These are phyloP conservation scores for Dynastes grantii DNA, from an alignment of 2,888 invertebrate genomes.

Conservation along the genomic window DNA sequence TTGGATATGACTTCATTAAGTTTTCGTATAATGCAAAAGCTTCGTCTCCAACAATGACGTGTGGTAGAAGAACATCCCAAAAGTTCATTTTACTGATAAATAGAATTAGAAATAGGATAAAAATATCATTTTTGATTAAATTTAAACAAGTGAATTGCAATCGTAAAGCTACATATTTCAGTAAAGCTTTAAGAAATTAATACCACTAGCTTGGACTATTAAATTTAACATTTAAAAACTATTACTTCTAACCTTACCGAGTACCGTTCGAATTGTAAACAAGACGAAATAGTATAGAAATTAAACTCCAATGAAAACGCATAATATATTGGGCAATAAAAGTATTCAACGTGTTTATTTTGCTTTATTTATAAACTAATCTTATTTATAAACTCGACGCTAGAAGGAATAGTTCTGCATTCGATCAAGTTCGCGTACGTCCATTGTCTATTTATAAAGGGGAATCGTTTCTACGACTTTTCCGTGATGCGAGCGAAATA, in stretches of 20 bases:
- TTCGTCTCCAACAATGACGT: too few relatives aligned
- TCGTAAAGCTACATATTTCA: too few relatives aligned
- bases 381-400: background rate
- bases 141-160: too few relatives aligned
- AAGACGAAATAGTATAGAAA: background rate
- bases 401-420: slow-evolving; percentile 14
- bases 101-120: too few relatives aligned
- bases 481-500: background rate
- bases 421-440: slow-evolving; percentile 26
- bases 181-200: too few relatives aligned
- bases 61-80: too few relatives aligned
- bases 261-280: background rate
- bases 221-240: background rate
- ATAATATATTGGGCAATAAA: slow-evolving; percentile 13
- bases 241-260: slow-evolving; percentile 3
- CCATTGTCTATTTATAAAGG: slow-evolving; percentile 34
- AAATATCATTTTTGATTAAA: too few relatives aligned
- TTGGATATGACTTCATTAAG: too few relatives aligned
- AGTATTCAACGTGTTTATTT: slow-evolving; percentile 28
- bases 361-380: slow-evolving; percentile 27
- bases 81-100: too few relatives aligned
- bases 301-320: slow-evolving; percentile 20
- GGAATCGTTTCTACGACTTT: background rate
- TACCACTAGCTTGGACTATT: background rate
- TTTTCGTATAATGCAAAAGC: too few relatives aligned